These are phyloP conservation scores for Dasypogon diadema DNA, from an alignment of 2,888 invertebrate species.

Conservation along the genomic window DNA sequence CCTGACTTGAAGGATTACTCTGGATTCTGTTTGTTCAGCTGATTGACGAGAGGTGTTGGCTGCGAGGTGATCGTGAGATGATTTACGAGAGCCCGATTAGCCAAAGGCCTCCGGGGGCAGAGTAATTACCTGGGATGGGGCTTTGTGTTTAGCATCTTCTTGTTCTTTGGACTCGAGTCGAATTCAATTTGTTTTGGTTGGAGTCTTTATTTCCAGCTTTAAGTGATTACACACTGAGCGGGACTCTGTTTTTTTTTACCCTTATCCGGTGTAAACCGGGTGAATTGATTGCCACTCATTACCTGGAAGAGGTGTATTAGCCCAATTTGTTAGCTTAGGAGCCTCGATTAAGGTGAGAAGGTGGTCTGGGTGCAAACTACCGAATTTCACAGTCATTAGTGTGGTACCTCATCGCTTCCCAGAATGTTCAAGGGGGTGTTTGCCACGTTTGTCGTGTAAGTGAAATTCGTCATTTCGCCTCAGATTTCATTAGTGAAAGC, in stretches of 20 bases:
- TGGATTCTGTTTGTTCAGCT: slow-evolving; percentile 24
- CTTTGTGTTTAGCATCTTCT: not conserved
- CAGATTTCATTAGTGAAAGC: slow-evolving; percentile 9
- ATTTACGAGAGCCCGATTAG: slow-evolving; percentile 39
- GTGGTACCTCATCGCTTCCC: too few species aligned
- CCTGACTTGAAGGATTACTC: slow-evolving; percentile 24
- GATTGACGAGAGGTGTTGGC: slow-evolving; percentile 29
- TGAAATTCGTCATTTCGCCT: slow-evolving; percentile 12
- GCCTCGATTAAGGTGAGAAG: not conserved
- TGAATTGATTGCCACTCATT: slow-evolving; percentile 37
- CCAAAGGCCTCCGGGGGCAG: not conserved
- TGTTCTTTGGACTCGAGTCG: not conserved
- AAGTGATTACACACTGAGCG: not conserved
- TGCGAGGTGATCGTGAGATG: slow-evolving; percentile 33
- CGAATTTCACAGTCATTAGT: slow-evolving; percentile 18
- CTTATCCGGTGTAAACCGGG: not conserved
- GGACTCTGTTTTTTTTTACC: not conserved
- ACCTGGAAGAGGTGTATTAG: slow-evolving; percentile 23
- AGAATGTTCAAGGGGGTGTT: too few species aligned
- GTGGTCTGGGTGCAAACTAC: not conserved
- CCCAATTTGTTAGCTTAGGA: slow-evolving; percentile 22
- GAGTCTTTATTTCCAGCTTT: slow-evolving; percentile 9
- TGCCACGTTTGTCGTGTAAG: too few species aligned
- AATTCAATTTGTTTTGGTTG: slow-evolving; percentile 6
- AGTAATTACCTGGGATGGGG: slow-evolving; percentile 1